These are phyloP conservation scores for Oreochromis spilurus DNA, from an alignment of 2,113 vertebrate genomes.

Conservation along the genomic window DNA sequence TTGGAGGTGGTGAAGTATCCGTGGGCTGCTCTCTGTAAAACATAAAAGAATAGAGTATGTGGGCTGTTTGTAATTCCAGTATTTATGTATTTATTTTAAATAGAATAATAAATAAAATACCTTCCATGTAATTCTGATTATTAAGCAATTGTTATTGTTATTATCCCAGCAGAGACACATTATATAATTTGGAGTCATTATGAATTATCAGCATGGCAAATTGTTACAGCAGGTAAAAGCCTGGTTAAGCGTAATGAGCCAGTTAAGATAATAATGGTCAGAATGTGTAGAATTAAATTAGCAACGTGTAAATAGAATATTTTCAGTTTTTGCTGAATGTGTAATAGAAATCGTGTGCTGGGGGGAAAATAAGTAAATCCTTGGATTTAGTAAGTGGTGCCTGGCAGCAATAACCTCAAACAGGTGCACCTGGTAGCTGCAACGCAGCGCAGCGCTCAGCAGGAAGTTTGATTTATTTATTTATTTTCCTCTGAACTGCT, in stretches of 20 bases:
- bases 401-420: not conserved
- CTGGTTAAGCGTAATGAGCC: not conserved
- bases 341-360: not conserved
- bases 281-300: not conserved
- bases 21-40: not conserved
- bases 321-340: not conserved
- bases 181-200: not conserved
- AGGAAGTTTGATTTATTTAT: not conserved
- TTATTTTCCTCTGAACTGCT: not conserved
- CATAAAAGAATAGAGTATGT: not conserved
- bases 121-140: not conserved
- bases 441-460: not conserved
- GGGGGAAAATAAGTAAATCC: not conserved
- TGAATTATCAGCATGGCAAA: not conserved
- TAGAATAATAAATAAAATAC: not conserved
- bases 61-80: not conserved
- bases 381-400: not conserved
- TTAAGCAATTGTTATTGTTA: not conserved
- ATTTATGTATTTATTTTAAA: not conserved
- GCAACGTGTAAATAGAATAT: not conserved
- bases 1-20: not conserved
- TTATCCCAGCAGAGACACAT: not conserved
- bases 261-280: not conserved
- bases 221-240: not conserved
- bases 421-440: not conserved